Base-by-base conservation (phyloP, 2,888 invertebrate genomes). In the Mechanitis messenoides region DNA sequence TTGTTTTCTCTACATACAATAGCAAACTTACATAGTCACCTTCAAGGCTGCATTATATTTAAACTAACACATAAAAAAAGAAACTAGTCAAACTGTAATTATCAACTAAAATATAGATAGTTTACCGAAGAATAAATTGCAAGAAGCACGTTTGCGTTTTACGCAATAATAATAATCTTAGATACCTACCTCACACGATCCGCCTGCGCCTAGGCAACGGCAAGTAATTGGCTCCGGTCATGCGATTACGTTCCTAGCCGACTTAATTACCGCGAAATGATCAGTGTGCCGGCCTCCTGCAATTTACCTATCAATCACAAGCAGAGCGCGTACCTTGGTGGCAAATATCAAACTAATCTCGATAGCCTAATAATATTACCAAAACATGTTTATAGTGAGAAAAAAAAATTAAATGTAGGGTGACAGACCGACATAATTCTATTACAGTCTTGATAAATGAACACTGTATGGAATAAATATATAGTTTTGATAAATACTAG, bases 251-350 rank as follows among this genome's bases (percentile, higher is more conserved):
- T 88, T 87, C 78, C 86, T 81, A 81, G 83, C 75, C 84, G 80
- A 90, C 90, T 90, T 91, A 91, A 91, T 91, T 91, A 90, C 88
- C 81, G 81, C 78, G 71, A 88, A 90, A 90, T 88, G 84, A 90
- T 90, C 89, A 80, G 80, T 83, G 75, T 84, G 81, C 84, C 81
- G 83, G 86, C 83, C 84, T 85, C 80, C 79, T 68, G 84, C 84
- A 90, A 91, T 91, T 91, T 91, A 87, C 81, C 89, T 85, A 90
- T 91, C 91, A 90, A 87, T 91, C 90, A 90, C 80, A 74, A 73
- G 59, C 73, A 74, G 78, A 76, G 76, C 77, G 74, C 74, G 71
- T 68, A 69, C 69, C 69, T 73, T 81, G 81, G 81, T 78, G 82
- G 76, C 78, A 70, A 67, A 65, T 70, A 70, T 70, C 70, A 69